A percentile compares a stretch with the other conserved stretches of the same genome.
These are phyloP conservation scores for Tachina grossa DNA, from an alignment of 2,888 invertebrate genomes.

Conservation along the genomic window DNA sequence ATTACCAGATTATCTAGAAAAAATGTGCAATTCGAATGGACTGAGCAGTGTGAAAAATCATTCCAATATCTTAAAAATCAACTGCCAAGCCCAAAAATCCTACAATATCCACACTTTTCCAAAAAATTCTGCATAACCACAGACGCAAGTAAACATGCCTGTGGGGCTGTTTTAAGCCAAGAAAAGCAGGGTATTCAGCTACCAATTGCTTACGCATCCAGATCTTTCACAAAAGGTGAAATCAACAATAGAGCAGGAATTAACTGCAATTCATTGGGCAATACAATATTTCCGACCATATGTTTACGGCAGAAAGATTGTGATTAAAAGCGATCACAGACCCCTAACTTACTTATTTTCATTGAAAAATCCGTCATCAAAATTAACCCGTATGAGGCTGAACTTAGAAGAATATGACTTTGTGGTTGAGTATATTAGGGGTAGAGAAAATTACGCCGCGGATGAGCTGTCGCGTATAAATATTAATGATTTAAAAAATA, in stretches of 20 bases:
- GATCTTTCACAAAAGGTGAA: background rate
- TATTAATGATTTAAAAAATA: too few species aligned
- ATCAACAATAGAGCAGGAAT: background rate
- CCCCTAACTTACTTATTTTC: background rate
- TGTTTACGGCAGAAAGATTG: background rate
- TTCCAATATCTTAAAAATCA: background rate
- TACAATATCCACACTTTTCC: background rate
- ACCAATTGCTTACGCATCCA: background rate
- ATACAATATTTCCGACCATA: background rate
- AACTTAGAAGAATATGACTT: too few species aligned
- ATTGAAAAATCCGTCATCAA: background rate
- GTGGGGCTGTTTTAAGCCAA: background rate
- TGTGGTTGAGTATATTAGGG: too few species aligned
- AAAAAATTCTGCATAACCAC: background rate
- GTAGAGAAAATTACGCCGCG: too few species aligned
- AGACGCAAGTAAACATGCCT: background rate
- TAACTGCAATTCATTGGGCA: background rate
- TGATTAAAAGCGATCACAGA: background rate
- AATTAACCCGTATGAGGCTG: too few species aligned
- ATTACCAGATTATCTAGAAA: constrained; percentile 7
- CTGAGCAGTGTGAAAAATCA: background rate
- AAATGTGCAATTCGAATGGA: background rate
- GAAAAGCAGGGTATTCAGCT: background rate
- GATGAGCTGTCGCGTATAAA: too few species aligned
- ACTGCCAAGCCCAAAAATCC: too few species aligned